phyloP scores from a whole-genome alignment of 2,113 vertebrate genomes.

The Eira barbara region DNA sequence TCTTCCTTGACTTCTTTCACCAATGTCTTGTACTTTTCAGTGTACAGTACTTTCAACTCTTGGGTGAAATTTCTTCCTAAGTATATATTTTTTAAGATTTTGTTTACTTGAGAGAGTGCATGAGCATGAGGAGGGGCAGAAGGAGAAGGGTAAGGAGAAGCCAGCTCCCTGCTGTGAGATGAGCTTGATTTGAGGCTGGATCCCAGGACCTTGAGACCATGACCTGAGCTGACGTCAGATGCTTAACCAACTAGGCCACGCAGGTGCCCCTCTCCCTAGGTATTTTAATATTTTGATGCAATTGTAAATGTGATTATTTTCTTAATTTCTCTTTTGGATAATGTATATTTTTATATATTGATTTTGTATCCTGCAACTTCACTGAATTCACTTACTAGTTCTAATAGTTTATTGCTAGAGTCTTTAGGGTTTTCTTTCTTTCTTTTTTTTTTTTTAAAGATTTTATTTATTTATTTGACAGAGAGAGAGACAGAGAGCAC shows the following conservation, averaged over 20 bases:
- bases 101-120: too few relatives aligned
- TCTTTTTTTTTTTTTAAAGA: too few relatives aligned
- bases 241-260: background rate
- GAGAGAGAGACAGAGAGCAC: too few relatives aligned
- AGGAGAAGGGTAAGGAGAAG: background rate
- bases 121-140: background rate
- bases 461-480: too few relatives aligned
- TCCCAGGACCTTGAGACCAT: background rate
- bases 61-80: background rate
- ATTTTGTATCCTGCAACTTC: background rate
- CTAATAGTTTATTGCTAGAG: background rate
- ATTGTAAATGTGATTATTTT: background rate
- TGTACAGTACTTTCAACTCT: background rate
- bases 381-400: background rate
- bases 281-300: background rate
- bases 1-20: background rate
- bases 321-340: background rate
- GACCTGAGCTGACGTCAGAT: background rate
- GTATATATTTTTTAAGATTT: background rate
- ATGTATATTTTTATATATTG: background rate
- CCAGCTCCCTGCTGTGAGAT: background rate
- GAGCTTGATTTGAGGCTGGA: background rate
- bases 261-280: background rate
- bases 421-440: background rate
- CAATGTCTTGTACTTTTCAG: background rate